phyloP scores from a whole-genome alignment of 2,888 invertebrate genomes.

The Amiota communis region DNA sequence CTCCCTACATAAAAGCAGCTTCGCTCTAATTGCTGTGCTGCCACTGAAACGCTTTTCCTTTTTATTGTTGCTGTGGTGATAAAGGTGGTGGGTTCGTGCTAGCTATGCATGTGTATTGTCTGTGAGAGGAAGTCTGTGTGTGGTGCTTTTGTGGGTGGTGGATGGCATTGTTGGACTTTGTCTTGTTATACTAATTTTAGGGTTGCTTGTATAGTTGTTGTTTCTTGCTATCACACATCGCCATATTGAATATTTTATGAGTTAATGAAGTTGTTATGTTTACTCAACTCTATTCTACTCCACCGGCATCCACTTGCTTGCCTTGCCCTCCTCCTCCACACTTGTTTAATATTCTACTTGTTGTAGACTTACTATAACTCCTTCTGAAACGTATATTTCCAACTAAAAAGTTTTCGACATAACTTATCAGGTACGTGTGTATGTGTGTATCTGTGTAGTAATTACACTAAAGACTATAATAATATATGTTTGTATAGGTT shows the following conservation, averaged over 20 bases:
- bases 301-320: conserved; percentile 7
- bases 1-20: neutral
- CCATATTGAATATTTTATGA: conserved; percentile 69
- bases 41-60: neutral
- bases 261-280: conserved; percentile 62
- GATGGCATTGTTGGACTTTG: neutral
- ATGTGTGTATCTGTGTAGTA: conserved; percentile 2
- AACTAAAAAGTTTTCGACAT: conserved; percentile 41
- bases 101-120: neutral
- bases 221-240: conserved; percentile 33
- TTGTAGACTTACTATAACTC: too few species aligned
- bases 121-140: neutral
- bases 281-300: conserved; percentile 34
- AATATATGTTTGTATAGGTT: neutral
- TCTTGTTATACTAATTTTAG: conserved; percentile 31
- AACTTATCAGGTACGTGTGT: conserved; percentile 25
- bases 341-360: too few species aligned
- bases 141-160: neutral
- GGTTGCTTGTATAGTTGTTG: conserved; percentile 43
- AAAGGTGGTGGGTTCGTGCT: neutral
- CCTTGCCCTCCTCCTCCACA: neutral
- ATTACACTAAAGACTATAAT: conserved; percentile 20
- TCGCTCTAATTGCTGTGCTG: conserved; percentile 15
- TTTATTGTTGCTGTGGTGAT: neutral
- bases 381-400: neutral